phyloP scores from a whole-genome alignment of 2,113 vertebrate genomes.

The Empidonax alnorum region DNA sequence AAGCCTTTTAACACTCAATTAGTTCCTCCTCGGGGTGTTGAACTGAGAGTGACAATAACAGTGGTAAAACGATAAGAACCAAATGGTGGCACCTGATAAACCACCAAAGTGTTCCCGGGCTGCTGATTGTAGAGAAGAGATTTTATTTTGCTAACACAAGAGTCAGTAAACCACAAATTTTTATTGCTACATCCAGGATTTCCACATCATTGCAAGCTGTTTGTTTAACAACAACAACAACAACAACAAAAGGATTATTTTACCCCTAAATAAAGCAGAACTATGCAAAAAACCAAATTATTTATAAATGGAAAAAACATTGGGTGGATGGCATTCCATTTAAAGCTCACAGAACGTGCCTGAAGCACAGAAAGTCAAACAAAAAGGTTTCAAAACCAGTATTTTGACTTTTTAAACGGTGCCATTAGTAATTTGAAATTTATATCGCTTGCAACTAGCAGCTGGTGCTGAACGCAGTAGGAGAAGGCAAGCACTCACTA shows the following conservation, averaged over 20 bases:
- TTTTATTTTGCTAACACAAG: neutral
- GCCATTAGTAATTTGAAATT: neutral
- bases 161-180: neutral
- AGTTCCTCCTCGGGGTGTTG: neutral
- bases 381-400: neutral
- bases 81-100: conserved; percentile 17
- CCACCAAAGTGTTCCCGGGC: neutral
- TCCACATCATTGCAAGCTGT: neutral
- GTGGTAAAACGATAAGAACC: neutral
- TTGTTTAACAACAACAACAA: neutral
- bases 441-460: neutral
- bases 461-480: neutral
- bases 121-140: neutral
- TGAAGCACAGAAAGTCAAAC: neutral
- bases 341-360: neutral
- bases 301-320: neutral
- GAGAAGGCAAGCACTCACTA: neutral
- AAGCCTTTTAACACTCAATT: neutral
- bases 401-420: neutral
- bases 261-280: neutral
- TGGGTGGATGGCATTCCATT: neutral
- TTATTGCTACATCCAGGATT: neutral
- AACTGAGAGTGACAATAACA: neutral
- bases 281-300: neutral
- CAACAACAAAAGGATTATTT: neutral